Conservation (phyloP, 2,797 vertebrate species). For the Ateles fusciceps region DNA sequence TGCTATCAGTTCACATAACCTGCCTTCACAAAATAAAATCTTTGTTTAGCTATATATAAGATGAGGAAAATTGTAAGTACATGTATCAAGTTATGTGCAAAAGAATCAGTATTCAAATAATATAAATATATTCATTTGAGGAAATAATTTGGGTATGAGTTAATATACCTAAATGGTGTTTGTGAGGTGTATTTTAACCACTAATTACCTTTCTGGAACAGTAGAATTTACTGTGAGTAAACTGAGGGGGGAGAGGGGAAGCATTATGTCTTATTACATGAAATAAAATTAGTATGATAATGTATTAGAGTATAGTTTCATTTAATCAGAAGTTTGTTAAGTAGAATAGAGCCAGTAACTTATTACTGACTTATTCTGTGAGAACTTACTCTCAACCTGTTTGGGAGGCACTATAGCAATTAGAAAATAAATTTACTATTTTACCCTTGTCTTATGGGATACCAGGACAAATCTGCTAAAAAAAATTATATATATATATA, state of each 20-base stretch:
- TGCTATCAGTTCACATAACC: not conserved
- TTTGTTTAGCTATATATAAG: not conserved
- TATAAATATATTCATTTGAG: not conserved
- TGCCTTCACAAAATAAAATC: not conserved
- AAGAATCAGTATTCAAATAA: not conserved
- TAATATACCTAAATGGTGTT: not conserved
- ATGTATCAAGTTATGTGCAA: not conserved
- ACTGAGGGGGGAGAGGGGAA: no score
- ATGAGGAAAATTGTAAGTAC: not conserved
- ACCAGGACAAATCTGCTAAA: not conserved
- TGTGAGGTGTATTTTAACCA: not conserved
- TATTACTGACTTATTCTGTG: not conserved
- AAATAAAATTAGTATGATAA: not conserved
- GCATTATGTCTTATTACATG: not conserved
- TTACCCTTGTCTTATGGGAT: not conserved
- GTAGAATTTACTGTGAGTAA: not conserved
- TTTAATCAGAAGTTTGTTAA: conserved; percentile 33
- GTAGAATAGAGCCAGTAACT: conserved; percentile 19
- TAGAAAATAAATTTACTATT: conserved; percentile 54
- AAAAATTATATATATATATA: not conserved
- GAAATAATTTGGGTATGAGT: not conserved
- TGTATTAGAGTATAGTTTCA: not conserved
- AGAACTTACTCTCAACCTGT: not conserved
- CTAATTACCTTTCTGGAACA: not conserved
- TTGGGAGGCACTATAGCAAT: conserved; percentile 17